Evolutionary conservation across 2,888 invertebrate species (phyloP), one percentile per base, ranked within the genome.

Genomic region (Oxytorus armatus): DNA sequence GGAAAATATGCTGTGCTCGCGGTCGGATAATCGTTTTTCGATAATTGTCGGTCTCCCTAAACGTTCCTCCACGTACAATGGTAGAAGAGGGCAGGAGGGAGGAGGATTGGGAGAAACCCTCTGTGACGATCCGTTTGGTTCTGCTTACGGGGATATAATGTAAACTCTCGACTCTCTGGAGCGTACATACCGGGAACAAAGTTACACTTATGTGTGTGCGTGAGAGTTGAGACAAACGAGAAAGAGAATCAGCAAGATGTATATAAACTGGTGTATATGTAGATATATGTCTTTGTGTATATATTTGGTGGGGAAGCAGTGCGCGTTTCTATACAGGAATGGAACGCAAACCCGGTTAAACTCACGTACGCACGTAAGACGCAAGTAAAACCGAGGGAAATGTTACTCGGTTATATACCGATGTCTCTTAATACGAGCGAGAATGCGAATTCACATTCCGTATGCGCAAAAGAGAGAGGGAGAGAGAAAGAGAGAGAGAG

Each of bases 11-110:
- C 69, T 69, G 66, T 82, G 66, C 77, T 66, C 36, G 42, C 57
- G 74, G 70, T 25, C 29, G 53, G 77, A 77, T 83, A 83, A 83
- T 77, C 77, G 79, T 82, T 83, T 83, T 74, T 79, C 83, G 79
- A 83, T 83, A 83, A 83, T 81, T 83, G 74, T 79, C 49, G 63
- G 36, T 51, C 29, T 53, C 23, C 66, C 66, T 72, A 77, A 81
- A 76, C 74, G 74, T 70, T 79, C 61, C 42, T 72, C 51, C 42
- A 39, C 51, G 29, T 16, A 39, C 51, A 44, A 61, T 33, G 53
- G 44, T 1, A 63, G 53, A 44, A 66, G 33, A 55, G 55, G 29
- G 11, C 1, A 23, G 2, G 8, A 51, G 23, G 7, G 0, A 23
- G 8, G 16, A 65, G 51, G 51, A 44, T 59, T 72, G 53, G 42